These are phyloP conservation scores for Margarornis squamiger DNA, from an alignment of 2,797 vertebrate genomes.

Conservation along the genomic window DNA sequence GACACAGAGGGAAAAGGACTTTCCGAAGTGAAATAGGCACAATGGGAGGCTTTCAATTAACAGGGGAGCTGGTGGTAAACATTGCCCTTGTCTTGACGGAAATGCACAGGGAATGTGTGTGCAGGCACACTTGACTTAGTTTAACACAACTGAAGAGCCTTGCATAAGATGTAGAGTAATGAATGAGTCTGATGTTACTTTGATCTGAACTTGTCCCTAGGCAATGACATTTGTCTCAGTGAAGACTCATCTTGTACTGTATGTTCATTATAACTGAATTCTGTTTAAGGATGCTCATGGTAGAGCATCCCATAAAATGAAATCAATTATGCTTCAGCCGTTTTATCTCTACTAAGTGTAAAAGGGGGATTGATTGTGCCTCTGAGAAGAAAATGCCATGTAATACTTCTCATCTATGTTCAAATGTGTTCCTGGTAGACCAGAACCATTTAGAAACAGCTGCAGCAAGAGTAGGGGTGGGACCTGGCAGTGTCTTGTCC, in stretches of 20 bases:
- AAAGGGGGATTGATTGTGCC: constrained; percentile 4
- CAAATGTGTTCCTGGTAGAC: not conserved
- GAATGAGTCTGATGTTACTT: constrained; percentile 18
- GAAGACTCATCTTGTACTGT: constrained; percentile 3
- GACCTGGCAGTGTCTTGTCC: not conserved
- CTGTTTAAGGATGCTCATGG: not conserved
- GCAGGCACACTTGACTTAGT: not conserved
- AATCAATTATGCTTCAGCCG: not conserved
- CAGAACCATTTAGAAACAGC: not conserved
- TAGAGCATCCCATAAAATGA: constrained; percentile 28
- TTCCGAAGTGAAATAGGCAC: not conserved
- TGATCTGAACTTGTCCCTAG: constrained; percentile 6
- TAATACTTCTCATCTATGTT: not conserved
- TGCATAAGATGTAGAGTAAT: not conserved
- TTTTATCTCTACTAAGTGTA: not conserved
- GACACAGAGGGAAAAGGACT: not conserved
- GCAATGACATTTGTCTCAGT: not conserved
- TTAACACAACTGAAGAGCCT: not conserved
- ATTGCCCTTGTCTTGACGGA: not conserved
- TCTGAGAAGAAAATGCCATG: not conserved
- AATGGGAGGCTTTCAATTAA: not conserved
- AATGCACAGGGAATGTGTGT: not conserved
- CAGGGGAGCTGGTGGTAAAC: not conserved
- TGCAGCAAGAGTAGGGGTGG: not conserved
- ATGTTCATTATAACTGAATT: constrained; percentile 19